Conservation (phyloP, 1,140 invertebrate genomes). For the Drosophila fuyamai region DNA sequence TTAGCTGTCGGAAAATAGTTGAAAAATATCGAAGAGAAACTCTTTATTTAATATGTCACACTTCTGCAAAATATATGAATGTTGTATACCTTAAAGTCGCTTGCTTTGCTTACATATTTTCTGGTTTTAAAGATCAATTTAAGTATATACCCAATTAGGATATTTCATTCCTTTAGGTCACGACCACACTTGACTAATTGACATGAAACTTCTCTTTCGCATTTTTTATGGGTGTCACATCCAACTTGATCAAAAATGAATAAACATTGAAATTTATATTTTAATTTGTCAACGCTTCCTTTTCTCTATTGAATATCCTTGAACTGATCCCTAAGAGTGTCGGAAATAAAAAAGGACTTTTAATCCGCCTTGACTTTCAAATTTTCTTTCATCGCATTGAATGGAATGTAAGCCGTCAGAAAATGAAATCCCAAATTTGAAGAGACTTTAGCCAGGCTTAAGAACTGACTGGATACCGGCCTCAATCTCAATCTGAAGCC, state of each 20-base stretch:
- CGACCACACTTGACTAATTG: too few relatives aligned
- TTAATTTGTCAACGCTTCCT: neutral
- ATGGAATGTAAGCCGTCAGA: slow-evolving; percentile 18
- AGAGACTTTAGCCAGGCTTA: slow-evolving; percentile 4
- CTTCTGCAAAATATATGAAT: neutral
- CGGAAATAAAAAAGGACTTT: slow-evolving; percentile 3
- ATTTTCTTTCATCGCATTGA: slow-evolving; percentile 19
- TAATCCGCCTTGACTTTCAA: slow-evolving; percentile 27
- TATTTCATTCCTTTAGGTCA: too few relatives aligned
- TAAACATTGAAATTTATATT: neutral
- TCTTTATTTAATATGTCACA: neutral
- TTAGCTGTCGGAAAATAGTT: slow-evolving; percentile 36
- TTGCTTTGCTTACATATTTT: neutral
- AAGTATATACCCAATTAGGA: too few relatives aligned
- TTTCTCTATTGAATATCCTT: neutral
- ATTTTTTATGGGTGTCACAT: too few relatives aligned
- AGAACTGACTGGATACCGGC: slow-evolving; percentile 7
- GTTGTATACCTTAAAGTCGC: neutral
- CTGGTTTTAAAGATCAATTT: too few relatives aligned
- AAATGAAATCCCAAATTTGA: slow-evolving; percentile 5
- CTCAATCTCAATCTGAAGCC: slow-evolving; percentile 33
- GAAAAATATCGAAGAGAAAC: neutral
- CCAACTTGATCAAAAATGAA: too few relatives aligned
- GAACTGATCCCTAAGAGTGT: neutral
- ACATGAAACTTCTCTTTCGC: too few relatives aligned